A percentile compares a stretch with the other conserved stretches of the same genome.
These are phyloP conservation scores for Eurois occulta DNA, from an alignment of 2,888 invertebrate genomes.

Conservation along the genomic window DNA sequence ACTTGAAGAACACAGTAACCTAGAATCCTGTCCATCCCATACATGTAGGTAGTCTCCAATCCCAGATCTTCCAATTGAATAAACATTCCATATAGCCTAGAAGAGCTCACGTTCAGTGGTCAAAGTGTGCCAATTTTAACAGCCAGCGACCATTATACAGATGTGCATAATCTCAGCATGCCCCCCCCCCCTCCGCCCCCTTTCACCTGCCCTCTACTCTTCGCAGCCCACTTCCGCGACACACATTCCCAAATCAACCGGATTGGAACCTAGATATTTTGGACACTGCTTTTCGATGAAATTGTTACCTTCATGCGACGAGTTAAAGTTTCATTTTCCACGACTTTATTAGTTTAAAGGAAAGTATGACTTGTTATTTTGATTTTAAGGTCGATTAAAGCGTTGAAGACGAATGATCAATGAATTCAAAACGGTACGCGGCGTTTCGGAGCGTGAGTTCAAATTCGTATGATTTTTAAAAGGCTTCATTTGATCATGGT, in stretches of 20 bases:
- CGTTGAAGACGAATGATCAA: slow-evolving; percentile 72
- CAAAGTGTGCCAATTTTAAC: slow-evolving; percentile 70
- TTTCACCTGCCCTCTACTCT: slow-evolving; percentile 71
- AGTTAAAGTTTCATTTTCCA: slow-evolving; percentile 62
- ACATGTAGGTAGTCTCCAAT: slow-evolving; percentile 6
- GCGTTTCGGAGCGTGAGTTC: slow-evolving; percentile 77
- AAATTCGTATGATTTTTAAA: slow-evolving; percentile 80
- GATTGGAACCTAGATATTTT: slow-evolving; percentile 86
- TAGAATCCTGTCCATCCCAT: slow-evolving; percentile 11
- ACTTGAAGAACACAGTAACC: background rate
- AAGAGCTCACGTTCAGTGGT: slow-evolving; percentile 47
- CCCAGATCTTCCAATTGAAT: slow-evolving; percentile 32
- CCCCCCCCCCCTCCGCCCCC: slow-evolving; percentile 53
- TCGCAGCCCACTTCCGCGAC: slow-evolving; percentile 82
- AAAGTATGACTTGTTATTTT: slow-evolving; percentile 71
- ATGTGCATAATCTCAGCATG: slow-evolving; percentile 77
- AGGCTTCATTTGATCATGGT: slow-evolving; percentile 62
- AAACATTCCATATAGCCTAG: slow-evolving; percentile 49
- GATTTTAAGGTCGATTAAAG: slow-evolving; percentile 75
- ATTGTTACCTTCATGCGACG: slow-evolving; percentile 67
- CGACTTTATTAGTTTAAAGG: slow-evolving; percentile 49
- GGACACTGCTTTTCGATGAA: slow-evolving; percentile 68
- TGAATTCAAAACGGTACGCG: slow-evolving; percentile 85
- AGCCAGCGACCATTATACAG: slow-evolving; percentile 65
- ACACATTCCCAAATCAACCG: slow-evolving; percentile 87